These are phyloP conservation scores for Plotosus lineatus DNA, from an alignment of 2,113 vertebrate genomes.

Conservation along the genomic window DNA sequence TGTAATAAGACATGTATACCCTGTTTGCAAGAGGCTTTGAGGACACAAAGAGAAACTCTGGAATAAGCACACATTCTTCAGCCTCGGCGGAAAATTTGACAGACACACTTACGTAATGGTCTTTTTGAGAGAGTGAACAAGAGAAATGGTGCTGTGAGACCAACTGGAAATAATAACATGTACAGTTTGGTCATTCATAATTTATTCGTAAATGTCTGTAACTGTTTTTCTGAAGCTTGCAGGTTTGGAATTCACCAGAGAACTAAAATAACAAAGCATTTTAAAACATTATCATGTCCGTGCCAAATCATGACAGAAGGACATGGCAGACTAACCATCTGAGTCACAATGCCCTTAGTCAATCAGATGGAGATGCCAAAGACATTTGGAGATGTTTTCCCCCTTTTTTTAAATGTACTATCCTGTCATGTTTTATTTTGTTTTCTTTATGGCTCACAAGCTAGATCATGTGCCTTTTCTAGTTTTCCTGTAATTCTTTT, in stretches of 20 bases:
- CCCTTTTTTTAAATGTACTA: too few relatives aligned
- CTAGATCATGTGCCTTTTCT: too few relatives aligned
- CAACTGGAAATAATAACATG: conserved; percentile 17
- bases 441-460: too few relatives aligned
- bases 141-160: conserved; percentile 1
- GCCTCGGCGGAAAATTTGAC: conserved; percentile 64
- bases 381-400: too few relatives aligned
- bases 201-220: conserved; percentile 7
- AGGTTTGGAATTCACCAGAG: background rate
- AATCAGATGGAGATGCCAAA: too few relatives aligned
- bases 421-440: too few relatives aligned
- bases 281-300: background rate
- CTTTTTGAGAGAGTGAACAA: conserved; percentile 35
- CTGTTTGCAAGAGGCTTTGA: conserved; percentile 8
- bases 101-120: conserved; percentile 62
- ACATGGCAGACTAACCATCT: too few relatives aligned
- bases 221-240: background rate
- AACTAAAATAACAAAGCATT: background rate
- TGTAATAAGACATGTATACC: conserved; percentile 20
- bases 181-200: conserved; percentile 13
- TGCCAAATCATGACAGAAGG: too few relatives aligned
- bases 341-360: too few relatives aligned
- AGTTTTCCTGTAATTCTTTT: too few relatives aligned
- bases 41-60: conserved; percentile 25
- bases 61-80: conserved; percentile 30